Evolutionary conservation across 2,113 vertebrate genomes (phyloP), one percentile per base, ranked within the genome.

Genomic region (Neodon shergylaensis): DNA sequence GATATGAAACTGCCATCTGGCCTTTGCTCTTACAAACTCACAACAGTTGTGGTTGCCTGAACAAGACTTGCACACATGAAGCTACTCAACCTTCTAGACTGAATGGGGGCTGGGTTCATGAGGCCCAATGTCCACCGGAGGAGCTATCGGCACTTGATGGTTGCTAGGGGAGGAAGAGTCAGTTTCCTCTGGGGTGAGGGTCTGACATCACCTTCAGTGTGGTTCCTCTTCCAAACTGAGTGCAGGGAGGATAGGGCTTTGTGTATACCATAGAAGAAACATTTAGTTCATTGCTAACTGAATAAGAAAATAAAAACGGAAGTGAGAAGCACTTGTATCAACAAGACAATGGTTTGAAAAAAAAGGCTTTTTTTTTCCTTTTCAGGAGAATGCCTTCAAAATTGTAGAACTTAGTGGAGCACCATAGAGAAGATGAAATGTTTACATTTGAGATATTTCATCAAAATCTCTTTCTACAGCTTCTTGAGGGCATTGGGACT

Each of bases 401-500:
- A 31, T 86, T 83, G 16, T 26, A 65, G 14, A 96, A 84, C 22
- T 68, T 54, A 93, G 78, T 73, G 47, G 88, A 82, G 91, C 58
- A 58, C 79, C 39, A 33, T 28, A 82, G 77, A 39, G 76, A 44
- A 92, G 84, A 90, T 33, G 5, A 42, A 90, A 81, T 8, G 17
- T n/a, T 76, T 94, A 63, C 82, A 74, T 58, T 49, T 95, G 52
- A 42, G 74, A 24, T 87, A 95, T 77, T 92, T 95, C 44, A 72
- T 86, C 63, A 92, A 90, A 94, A 70, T 39, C 47, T 79, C 86
- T 85, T 73, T 42, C 42, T 68, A 17, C 26, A 58, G 72, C 49
- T 21, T 95, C 87, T 90, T 1, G 1, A 39, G 47, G 70, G 54
- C 26, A 88, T 70, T 28, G 39, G 76, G 70, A 83, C 21, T 94